Base-by-base conservation (phyloP, 2,797 vertebrate species). In the Peromyscus melanophrys region DNA sequence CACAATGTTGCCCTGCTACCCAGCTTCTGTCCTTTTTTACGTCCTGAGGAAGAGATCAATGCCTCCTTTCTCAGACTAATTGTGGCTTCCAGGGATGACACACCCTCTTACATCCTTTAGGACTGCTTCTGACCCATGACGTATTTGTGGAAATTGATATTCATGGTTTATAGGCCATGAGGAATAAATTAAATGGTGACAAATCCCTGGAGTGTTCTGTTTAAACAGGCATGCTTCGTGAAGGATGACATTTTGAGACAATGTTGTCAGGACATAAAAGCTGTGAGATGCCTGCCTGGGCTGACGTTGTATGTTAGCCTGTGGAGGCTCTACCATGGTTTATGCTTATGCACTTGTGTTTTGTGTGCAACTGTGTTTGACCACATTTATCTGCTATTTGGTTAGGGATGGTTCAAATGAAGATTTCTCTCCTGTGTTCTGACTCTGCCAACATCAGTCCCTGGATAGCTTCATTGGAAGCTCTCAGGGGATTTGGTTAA, bases 91-190 rank as follows among this genome's bases (percentile, higher is more conserved):
- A 12, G 12, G 23, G 17, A 69, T 92, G 83, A 55, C 85, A 57
- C 0, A 49, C 77, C 8, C 37, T 67, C 40, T 85, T 25, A 13
- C 61, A 1, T 80, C 14, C 21, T 95, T 92, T 89, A 90, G 84
- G 43, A 93, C 21, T 88, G 83, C 90, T 93, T 92, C 16, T 84
- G 89, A 95, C 71, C 75, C 12, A 31, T 90, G 84, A 95, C 37
- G 1, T 90, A 73, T 84, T 97, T 96, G 63, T 95, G 94, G 96
- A 97, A 98, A 98, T 94, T 96, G 89, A 96, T 95, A 86, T 89
- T 97, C 95, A 85, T 14, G 93, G 83, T 94, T 97, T 95, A 75
- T 37, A 90, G 59, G 59, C 97, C 78, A 92, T 69, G 92, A 94
- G 91, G 76, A 98, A 92, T 95, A 89, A 97, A 98, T 97, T 96